These are phyloP conservation scores for Megalops cyprinoides DNA, from an alignment of 2,797 vertebrate species.

Conservation along the genomic window DNA sequence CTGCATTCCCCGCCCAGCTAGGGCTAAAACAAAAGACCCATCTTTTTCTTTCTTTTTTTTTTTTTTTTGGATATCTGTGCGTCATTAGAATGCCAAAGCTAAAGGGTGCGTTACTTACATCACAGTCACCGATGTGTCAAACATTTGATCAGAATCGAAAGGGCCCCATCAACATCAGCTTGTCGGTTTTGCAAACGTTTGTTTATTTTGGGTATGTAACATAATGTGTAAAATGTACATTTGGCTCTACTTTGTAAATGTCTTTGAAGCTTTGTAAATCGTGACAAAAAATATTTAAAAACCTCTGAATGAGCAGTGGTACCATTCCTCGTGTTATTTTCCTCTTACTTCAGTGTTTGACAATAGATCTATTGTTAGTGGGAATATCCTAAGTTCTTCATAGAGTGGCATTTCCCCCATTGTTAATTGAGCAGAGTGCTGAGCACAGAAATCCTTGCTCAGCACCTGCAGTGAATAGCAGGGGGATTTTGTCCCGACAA, in stretches of 20 bases:
- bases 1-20: neutral
- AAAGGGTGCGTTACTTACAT: conserved; percentile 2
- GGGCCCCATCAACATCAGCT: neutral
- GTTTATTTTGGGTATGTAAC: neutral
- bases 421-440: conserved; percentile 42
- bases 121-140: neutral
- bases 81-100: neutral
- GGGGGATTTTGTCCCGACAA: conserved; percentile 25
- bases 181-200: neutral
- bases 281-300: conserved; percentile 1
- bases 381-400: conserved; percentile 37
- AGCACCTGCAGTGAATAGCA: conserved; percentile 50
- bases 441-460: conserved; percentile 42
- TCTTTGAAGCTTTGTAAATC: conserved; percentile 16
- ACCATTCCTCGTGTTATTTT: neutral
- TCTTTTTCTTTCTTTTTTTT: too few relatives aligned
- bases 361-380: conserved; percentile 37
- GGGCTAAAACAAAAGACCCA: neutral
- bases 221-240: conserved; percentile 4
- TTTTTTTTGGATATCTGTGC: neutral
- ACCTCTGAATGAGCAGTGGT: conserved; percentile 18
- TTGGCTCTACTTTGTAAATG: neutral
- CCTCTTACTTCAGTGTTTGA: conserved; percentile 26
- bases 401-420: conserved; percentile 44
- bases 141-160: neutral